Evolutionary conservation across 2,797 vertebrate genomes (phyloP).

Genomic region (Coluber constrictor): DNA sequence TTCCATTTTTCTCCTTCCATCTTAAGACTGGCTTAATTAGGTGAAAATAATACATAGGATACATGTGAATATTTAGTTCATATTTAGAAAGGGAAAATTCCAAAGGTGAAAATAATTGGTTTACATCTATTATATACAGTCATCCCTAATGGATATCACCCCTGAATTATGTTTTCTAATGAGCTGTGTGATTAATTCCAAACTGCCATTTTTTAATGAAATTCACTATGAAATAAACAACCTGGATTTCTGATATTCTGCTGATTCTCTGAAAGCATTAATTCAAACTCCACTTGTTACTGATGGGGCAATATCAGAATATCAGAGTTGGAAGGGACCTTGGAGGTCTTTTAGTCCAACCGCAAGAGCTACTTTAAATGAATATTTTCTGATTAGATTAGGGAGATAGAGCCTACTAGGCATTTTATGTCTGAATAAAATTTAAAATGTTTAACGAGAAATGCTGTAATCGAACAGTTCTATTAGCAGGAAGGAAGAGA

Average conservation of each 20-base stretch:
- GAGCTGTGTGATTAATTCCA: background rate
- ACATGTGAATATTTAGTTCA: constrained; percentile 49
- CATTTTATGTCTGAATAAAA: constrained; percentile 50
- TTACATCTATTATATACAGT: constrained; percentile 47
- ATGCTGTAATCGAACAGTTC: constrained; percentile 63
- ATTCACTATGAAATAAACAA: background rate
- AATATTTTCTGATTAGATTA: constrained; percentile 51
- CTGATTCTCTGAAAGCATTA: background rate
- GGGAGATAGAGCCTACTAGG: constrained; percentile 57
- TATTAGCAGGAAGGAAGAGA: constrained; percentile 70
- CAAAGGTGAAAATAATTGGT: constrained; percentile 53
- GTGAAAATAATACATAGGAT: constrained; percentile 32
- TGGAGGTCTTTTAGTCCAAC: background rate
- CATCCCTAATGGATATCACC: constrained; percentile 53
- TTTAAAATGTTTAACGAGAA: constrained; percentile 47
- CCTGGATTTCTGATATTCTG: background rate
- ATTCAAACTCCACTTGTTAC: background rate
- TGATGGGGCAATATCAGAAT: background rate
- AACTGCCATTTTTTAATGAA: constrained; percentile 1
- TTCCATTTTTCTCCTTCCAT: constrained; percentile 68
- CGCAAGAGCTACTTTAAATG: background rate
- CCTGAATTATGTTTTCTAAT: constrained; percentile 10
- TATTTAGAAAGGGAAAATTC: constrained; percentile 28
- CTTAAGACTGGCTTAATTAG: constrained; percentile 68
- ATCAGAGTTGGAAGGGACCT: background rate